Base-by-base conservation (phyloP, 1,140 invertebrate genomes). In the Ips nitidus region DNA sequence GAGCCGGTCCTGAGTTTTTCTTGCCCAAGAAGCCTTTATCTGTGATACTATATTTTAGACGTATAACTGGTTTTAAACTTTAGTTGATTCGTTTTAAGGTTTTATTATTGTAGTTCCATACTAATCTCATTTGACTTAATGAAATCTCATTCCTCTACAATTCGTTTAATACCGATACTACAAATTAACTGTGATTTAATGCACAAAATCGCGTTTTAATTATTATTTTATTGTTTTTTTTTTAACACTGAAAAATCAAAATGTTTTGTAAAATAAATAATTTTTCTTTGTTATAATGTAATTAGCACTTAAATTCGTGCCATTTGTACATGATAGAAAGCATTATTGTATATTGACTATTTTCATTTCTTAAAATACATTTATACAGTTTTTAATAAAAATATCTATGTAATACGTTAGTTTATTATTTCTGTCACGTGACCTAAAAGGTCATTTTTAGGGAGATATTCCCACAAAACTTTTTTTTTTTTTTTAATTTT, bases 351-450 rank as follows among this genome's bases (percentile, higher is more conserved):
- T 70, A 63, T 68, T 56, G 52, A 67, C 55, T 66, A 63, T 72
- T 75, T 75, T 66, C 71, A 74, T 69, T 66, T 66, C 72, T 74
- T 71, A 60, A 66, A 73, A 57, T 72, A 71, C 47, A 66, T 75
- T 75, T 74, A 75, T 74, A 74, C 64, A 70, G 69, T 72, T 74
- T 74, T 75, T 73, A 75, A 74, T 74, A 71, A 75, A 74, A 71
- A 59, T 41, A 59, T 59, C 39, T 41, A 41, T 59, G 39, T 59
- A 59, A 59, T 59, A 40, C 5, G 6, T 40, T 3, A 55, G 8
- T 36, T 59, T 40, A 42, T 37, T 41, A 7, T 59, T 41, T 59
- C 41, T 59, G n/a, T 55, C 4, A 8, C 45, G 22, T 3, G 45
- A 50, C 22, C 22, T 22, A 22, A 22, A 22, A 22, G 22, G 22